Percentiles rank a stretch among this genome's conserved stretches.
These are phyloP conservation scores for Spatulosminthurus flaviceps DNA, from an alignment of 2,888 invertebrate genomes.

Conservation along the genomic window DNA sequence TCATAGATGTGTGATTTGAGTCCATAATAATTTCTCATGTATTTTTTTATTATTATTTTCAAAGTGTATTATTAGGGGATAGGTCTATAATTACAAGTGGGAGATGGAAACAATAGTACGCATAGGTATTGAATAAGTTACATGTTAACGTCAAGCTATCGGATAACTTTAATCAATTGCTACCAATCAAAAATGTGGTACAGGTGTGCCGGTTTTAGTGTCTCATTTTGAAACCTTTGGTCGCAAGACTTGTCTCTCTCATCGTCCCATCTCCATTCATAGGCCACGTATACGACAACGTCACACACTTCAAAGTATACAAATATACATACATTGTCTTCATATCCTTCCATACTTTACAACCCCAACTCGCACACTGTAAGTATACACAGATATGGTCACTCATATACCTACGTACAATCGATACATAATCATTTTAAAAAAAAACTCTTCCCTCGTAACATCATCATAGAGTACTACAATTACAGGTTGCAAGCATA, in stretches of 20 bases:
- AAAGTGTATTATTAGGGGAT: background rate
- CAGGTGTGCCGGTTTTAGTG: conserved; percentile 27
- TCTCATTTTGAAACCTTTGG: conserved; percentile 7
- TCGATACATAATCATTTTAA: background rate
- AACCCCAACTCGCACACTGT: too few relatives aligned
- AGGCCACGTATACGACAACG: background rate
- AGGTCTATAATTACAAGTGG: background rate
- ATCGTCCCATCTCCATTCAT: conserved; percentile 15
- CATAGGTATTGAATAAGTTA: conserved; percentile 1
- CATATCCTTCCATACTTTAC: too few relatives aligned
- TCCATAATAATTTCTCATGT: background rate
- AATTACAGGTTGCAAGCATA: conserved; percentile 1
- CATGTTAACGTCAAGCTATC: background rate
- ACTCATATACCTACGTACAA: too few relatives aligned
- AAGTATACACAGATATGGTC: too few relatives aligned
- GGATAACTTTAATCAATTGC: conserved; percentile 8
- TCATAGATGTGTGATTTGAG: background rate
- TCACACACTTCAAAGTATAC: too few relatives aligned
- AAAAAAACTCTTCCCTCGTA: background rate
- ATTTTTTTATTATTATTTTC: too few relatives aligned
- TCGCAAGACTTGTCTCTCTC: background rate
- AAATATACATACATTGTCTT: too few relatives aligned
- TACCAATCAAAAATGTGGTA: conserved; percentile 20
- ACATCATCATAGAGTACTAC: background rate
- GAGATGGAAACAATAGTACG: background rate